Percentiles rank a stretch among this genome's conserved stretches.
Conservation (phyloP, 2,113 vertebrate species). For the Notiomystis cincta region DNA sequence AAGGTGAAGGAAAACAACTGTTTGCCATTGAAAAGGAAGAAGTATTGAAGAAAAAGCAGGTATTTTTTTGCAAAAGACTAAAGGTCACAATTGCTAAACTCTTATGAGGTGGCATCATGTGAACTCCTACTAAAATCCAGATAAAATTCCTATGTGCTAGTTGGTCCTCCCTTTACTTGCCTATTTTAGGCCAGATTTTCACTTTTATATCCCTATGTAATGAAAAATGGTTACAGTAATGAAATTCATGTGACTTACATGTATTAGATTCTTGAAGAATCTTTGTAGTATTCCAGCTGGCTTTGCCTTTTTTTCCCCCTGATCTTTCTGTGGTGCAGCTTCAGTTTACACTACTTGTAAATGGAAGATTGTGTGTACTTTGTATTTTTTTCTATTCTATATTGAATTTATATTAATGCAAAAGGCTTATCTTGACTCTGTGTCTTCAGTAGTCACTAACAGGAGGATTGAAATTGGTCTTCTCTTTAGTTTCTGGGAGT, state of each 20-base stretch:
- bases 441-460: background rate
- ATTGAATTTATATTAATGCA: background rate
- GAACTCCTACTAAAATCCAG: background rate
- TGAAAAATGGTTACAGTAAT: background rate
- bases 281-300: background rate
- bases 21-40: background rate
- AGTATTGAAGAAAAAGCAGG: background rate
- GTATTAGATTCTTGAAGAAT: background rate
- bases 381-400: background rate
- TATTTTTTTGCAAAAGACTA: background rate
- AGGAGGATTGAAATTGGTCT: background rate
- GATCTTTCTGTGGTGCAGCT: background rate
- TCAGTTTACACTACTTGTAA: background rate
- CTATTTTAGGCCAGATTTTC: background rate
- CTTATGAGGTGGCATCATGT: background rate
- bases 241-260: background rate
- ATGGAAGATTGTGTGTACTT: background rate
- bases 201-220: background rate
- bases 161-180: background rate
- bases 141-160: background rate
- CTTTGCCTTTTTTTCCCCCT: background rate
- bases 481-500: background rate
- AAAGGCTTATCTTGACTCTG: background rate
- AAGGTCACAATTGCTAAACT: background rate
- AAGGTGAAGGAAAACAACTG: background rate